Evolutionary conservation across 35 echinoderm and acorn worm species (phyloP).

Genomic region (Eucidaris tribuloides): DNA sequence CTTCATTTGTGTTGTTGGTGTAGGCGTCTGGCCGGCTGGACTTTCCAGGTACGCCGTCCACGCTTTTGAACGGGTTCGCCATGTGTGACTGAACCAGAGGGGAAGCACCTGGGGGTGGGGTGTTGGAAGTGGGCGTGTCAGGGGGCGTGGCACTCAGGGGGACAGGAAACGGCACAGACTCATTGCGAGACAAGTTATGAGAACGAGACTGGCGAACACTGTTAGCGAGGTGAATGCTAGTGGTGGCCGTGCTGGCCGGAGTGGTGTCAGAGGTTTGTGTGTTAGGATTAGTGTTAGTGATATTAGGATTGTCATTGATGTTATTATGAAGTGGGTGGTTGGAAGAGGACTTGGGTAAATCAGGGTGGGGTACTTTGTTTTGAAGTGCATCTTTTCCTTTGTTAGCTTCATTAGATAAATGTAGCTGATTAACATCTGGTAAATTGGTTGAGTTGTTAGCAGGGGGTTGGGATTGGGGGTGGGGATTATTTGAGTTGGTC

Average conservation of each 20-base stretch:
- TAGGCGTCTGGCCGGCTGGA: constrained; percentile 48
- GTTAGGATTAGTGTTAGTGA: not conserved
- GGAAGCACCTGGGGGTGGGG: constrained; percentile 38
- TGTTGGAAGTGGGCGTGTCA: constrained; percentile 33
- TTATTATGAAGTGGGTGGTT: not conserved
- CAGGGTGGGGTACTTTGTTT: too few species aligned
- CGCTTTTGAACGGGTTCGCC: not conserved
- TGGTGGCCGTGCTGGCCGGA: not conserved
- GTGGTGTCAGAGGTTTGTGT: not conserved
- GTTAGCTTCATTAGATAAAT: too few species aligned
- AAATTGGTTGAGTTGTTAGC: too few species aligned
- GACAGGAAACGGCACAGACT: constrained; percentile 1
- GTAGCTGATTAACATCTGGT: too few species aligned
- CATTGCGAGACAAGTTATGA: not conserved
- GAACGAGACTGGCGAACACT: constrained; percentile 25
- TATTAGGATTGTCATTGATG: too few species aligned
- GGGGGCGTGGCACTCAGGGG: constrained; percentile 63
- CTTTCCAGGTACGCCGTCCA: constrained; percentile 28
- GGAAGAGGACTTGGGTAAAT: not conserved
- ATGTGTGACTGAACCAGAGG: constrained; percentile 13
- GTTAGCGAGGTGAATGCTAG: not conserved
- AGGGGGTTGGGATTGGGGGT: too few species aligned
- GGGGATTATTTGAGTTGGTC: too few species aligned
- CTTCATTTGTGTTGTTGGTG: constrained; percentile 80
- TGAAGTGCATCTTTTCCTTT: too few species aligned